Evolutionary conservation across 2,888 invertebrate species (phyloP), one percentile per base, ranked within the genome.

Genomic region (Polia nebulosa): DNA sequence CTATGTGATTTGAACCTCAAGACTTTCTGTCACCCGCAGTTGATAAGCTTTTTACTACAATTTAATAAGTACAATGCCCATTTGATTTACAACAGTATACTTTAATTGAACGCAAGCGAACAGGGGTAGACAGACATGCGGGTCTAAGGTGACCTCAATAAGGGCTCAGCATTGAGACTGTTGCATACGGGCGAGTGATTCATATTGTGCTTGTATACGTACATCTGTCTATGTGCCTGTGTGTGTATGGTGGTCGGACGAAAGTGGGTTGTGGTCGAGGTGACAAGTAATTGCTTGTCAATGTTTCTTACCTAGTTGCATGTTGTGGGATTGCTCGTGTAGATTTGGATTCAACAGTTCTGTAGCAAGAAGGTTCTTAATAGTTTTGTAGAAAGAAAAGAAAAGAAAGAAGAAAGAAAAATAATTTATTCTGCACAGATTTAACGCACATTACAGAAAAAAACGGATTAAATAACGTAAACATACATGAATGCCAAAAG

Each of bases 131-230:
- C 55, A 62, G 59, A 22, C 5, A 77, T 77, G 77, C 77, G 77
- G 77, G 77, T 11, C 45, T 69, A 55, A 70, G 80, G 76, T 76
- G 76, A 70, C 70, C 80, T 59, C 63, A 61, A 64, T 77, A 61
- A 53, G 80, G 80, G 76, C 72, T 17, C 20, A 51, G 29, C 80
- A 70, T 70, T 60, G 63, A 75, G 29, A 44, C 22, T 45, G 62
- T 56, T 32, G 62, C 45, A 76, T 76, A 59, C 69, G 76, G 76
- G 70, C 32, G 3, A 17, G 29, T 75, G 69, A 56, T 47, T 68
- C 59, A 60, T 47, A 17, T 20, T 15, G n/a, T 47, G 27, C 8
- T 0, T 41, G 5, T 39, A 76, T 51, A 15, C 25, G 25, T 47
- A 22, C 57, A 36, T 56, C 56, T 61, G 72, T 51, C 22, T 32